Percentiles rank a stretch among this genome's conserved stretches.
Conservation (phyloP, 2,888 invertebrate genomes). For the Serripes groenlandicus region DNA sequence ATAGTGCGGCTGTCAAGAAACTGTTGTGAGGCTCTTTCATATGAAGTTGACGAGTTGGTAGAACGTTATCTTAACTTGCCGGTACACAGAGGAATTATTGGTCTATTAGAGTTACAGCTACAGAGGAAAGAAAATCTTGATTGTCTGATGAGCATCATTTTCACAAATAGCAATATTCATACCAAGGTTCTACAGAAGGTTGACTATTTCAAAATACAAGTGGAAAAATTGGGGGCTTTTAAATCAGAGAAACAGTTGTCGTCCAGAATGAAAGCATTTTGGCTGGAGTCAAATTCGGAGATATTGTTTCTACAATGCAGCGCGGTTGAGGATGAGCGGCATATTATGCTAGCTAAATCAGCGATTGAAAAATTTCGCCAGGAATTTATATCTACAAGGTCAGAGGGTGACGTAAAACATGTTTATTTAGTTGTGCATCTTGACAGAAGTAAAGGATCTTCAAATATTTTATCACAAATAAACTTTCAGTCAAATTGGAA, state of each 20-base stretch:
- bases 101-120: slow-evolving; percentile 25
- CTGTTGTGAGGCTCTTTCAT: background rate
- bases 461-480: slow-evolving; percentile 47
- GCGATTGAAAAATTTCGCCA: slow-evolving; percentile 53
- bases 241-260: slow-evolving; percentile 72
- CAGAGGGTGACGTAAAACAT: slow-evolving; percentile 8
- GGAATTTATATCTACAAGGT: background rate
- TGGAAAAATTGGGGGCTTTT: slow-evolving; percentile 69
- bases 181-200: slow-evolving; percentile 20
- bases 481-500: slow-evolving; percentile 71
- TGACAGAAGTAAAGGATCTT: slow-evolving; percentile 26
- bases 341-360: slow-evolving; percentile 67
- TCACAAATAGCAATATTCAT: slow-evolving; percentile 71
- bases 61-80: slow-evolving; percentile 62
- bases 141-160: slow-evolving; percentile 45
- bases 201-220: slow-evolving; percentile 15
- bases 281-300: slow-evolving; percentile 42
- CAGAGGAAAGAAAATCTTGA: background rate
- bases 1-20: slow-evolving; percentile 47
- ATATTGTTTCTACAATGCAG: slow-evolving; percentile 68
- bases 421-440: slow-evolving; percentile 57
- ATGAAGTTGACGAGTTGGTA: background rate
- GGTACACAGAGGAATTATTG: slow-evolving; percentile 63
- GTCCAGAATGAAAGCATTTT: slow-evolving; percentile 58
- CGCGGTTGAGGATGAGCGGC: slow-evolving; percentile 62